Conservation (phyloP, 2,113 vertebrate species). For the Campylomormyrus numenius region DNA sequence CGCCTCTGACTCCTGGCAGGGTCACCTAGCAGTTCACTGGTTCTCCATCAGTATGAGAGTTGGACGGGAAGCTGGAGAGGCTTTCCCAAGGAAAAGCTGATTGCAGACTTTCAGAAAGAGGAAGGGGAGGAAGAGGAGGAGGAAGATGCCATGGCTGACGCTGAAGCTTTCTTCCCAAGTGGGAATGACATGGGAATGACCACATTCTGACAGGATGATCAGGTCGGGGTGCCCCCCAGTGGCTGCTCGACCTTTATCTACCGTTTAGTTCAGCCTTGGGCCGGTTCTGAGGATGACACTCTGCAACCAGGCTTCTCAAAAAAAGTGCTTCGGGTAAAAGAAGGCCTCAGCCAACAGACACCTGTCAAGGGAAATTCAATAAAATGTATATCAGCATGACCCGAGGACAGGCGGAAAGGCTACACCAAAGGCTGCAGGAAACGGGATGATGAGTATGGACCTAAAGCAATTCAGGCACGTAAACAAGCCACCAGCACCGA, state of each 20-base stretch:
- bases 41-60: slow-evolving; percentile 14
- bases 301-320: not conserved
- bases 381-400: not conserved
- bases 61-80: not conserved
- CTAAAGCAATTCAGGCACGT: not conserved
- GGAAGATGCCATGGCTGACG: slow-evolving; percentile 6
- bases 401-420: not conserved
- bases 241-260: not conserved
- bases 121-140: not conserved
- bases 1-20: not conserved
- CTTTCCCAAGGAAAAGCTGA: not conserved
- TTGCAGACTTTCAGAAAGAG: not conserved
- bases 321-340: not conserved
- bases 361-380: not conserved
- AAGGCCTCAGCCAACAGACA: not conserved
- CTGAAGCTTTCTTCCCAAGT: not conserved
- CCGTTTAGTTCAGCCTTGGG: not conserved
- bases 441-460: not conserved
- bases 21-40: not conserved
- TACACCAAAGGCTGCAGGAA: not conserved
- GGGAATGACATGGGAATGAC: not conserved
- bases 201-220: not conserved
- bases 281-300: not conserved
- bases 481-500: not conserved
- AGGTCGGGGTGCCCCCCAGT: not conserved